Base-by-base conservation (phyloP, 1,140 invertebrate genomes). In the Muscidifurax raptorellus region DNA sequence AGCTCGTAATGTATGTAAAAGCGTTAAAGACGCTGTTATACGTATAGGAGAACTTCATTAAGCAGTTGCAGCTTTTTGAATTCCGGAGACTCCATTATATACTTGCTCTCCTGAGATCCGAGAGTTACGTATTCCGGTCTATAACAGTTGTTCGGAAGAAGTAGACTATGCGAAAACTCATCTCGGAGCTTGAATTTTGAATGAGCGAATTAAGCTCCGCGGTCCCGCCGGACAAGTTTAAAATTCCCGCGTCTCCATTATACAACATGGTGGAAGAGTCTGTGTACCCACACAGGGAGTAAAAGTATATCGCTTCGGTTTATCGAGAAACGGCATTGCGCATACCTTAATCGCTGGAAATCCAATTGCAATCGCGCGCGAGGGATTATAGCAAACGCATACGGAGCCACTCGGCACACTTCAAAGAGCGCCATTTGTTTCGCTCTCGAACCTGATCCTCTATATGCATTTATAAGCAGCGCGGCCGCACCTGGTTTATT, bases 381-480 rank as follows among this genome's bases (percentile, higher is more conserved):
- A 52, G 18, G 75, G 44, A 77, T 77, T 77, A 59, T 7, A 59
- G 47, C n/a, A n/a, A n/a, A n/a, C n/a, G n/a, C n/a, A n/a, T n/a
- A n/a, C n/a, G n/a, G n/a, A n/a, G n/a, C n/a, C n/a, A n/a, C n/a
- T n/a, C 9, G 30, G 7, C 22, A 0, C 18, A 67, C 77, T 36
- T 79, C 77, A 79, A 79, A 79, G 77, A 79, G 32, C 13, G 22
- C 12, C 77, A n/a, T 64, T 32, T 36, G 25, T 36, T 64, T 78
- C 75, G 40, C 40, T n/a, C 40, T 72, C 69, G 30, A 32, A 72
- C 69, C 30, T 28, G 69, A 72, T 72, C 69, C 13, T 28, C n/a
- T n/a, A n/a, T n/a, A 5, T 25, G 27, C 30, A 72, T 72, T 72
- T 72, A 72, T 72, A 72, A 72, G 28, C 30, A 74, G 32, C 0